These are phyloP conservation scores for Zapus hudsonius DNA, from an alignment of 2,113 vertebrate species.

Conservation along the genomic window DNA sequence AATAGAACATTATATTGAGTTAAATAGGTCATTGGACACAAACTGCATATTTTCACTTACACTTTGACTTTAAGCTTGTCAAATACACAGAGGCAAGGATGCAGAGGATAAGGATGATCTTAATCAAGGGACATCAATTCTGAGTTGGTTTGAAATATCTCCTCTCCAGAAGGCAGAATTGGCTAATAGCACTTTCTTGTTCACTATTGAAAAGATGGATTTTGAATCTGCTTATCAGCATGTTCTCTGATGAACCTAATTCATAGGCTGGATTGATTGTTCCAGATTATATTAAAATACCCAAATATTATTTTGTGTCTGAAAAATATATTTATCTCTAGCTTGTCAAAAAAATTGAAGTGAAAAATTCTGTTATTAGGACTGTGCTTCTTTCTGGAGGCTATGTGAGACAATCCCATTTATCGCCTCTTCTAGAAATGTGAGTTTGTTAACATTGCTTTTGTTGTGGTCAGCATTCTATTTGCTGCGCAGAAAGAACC, in stretches of 20 bases:
- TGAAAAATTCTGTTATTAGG: background rate
- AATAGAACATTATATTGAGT: background rate
- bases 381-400: background rate
- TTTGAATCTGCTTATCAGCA: background rate
- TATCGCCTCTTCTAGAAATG: background rate
- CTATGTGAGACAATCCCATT: background rate
- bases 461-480: too few relatives aligned
- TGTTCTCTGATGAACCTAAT: background rate
- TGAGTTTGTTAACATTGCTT: background rate
- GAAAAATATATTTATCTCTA: background rate
- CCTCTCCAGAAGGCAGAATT: rapidly evolving
- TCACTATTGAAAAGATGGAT: too few relatives aligned
- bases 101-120: background rate
- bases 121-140: background rate
- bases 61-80: too few relatives aligned
- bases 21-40: background rate
- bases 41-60: background rate
- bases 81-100: background rate
- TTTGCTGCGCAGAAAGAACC: too few relatives aligned
- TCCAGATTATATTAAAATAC: background rate
- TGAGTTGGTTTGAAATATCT: background rate
- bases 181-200: background rate
- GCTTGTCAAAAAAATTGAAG: background rate
- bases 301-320: background rate
- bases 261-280: background rate